Conservation (phyloP, 2,888 invertebrate genomes). For the Acronicta alni region DNA sequence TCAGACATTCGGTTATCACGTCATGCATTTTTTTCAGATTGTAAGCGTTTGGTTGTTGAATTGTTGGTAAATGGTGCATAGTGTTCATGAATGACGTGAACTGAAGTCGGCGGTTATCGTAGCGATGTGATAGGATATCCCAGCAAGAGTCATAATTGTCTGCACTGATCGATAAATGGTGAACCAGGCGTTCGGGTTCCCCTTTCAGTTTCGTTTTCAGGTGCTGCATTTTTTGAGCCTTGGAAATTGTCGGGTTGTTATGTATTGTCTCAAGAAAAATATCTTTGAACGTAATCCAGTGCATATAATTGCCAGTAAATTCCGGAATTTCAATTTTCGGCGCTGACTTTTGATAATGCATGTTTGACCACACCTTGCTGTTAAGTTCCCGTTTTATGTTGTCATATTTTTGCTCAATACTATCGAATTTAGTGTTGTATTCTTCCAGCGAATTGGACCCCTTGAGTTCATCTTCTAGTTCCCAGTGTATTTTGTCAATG, state of each 20-base stretch:
- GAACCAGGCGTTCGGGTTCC: slow-evolving; percentile 13
- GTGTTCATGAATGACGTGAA: slow-evolving; percentile 13
- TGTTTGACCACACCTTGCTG: not conserved
- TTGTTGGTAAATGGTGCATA: slow-evolving; percentile 5
- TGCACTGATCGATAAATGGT: slow-evolving; percentile 3
- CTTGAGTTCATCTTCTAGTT: not conserved
- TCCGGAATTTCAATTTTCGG: slow-evolving; percentile 19
- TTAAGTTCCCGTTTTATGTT: not conserved
- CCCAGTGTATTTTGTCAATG: not conserved
- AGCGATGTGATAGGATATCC: slow-evolving; percentile 24
- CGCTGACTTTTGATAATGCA: slow-evolving; percentile 1
- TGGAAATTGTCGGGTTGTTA: slow-evolving; percentile 6
- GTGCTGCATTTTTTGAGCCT: slow-evolving; percentile 14
- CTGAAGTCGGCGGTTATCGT: slow-evolving; percentile 18
- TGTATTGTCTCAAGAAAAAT: slow-evolving; percentile 12
- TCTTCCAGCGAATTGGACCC: not conserved
- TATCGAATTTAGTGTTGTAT: not conserved
- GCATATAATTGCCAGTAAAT: slow-evolving; percentile 14
- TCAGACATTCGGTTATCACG: slow-evolving; percentile 12
- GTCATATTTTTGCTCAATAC: not conserved
- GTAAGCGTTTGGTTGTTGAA: slow-evolving; percentile 10
- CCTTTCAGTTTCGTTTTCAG: slow-evolving; percentile 9
- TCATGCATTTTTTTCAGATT: slow-evolving; percentile 18
- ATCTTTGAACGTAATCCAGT: slow-evolving; percentile 16
- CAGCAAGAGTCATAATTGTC: slow-evolving; percentile 12